phyloP scores from a whole-genome alignment of 2,888 invertebrate genomes.

The Anthrax anthrax region DNA sequence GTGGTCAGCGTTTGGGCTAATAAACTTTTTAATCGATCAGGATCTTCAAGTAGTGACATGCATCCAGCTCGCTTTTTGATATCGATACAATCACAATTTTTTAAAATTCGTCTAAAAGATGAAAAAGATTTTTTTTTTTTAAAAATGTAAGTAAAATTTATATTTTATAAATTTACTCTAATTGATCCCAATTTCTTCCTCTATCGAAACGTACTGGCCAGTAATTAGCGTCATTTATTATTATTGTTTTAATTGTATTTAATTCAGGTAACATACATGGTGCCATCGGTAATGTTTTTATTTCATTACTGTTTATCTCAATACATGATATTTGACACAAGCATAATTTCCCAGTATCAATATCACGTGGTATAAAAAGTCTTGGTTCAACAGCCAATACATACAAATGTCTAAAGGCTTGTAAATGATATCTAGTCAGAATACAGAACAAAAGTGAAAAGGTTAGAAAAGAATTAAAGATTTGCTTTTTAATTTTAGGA shows the following conservation, averaged over 20 bases:
- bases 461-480: conserved; percentile 1
- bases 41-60: conserved; percentile 74
- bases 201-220: conserved; percentile 78
- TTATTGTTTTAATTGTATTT: conserved; percentile 54
- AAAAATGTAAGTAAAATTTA: conserved; percentile 2
- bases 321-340: conserved; percentile 59
- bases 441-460: conserved; percentile 15
- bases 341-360: conserved; percentile 63
- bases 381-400: conserved; percentile 87
- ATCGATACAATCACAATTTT: conserved; percentile 55
- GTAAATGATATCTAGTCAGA: conserved; percentile 94
- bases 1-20: conserved; percentile 67
- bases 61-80: conserved; percentile 85
- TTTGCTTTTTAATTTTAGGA: background rate
- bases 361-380: conserved; percentile 73
- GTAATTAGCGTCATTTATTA: conserved; percentile 70
- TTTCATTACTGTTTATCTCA: conserved; percentile 37
- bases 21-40: conserved; percentile 60
- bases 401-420: conserved; percentile 92
- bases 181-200: conserved; percentile 68
- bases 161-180: conserved; percentile 44
- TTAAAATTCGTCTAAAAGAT: conserved; percentile 44
- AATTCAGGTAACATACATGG: conserved; percentile 80
- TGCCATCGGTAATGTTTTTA: conserved; percentile 45
- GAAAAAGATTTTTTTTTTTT: too few species aligned